Base-by-base conservation (phyloP, 2,113 vertebrate species). In the Sinocyclocheilus anshuiensis region DNA sequence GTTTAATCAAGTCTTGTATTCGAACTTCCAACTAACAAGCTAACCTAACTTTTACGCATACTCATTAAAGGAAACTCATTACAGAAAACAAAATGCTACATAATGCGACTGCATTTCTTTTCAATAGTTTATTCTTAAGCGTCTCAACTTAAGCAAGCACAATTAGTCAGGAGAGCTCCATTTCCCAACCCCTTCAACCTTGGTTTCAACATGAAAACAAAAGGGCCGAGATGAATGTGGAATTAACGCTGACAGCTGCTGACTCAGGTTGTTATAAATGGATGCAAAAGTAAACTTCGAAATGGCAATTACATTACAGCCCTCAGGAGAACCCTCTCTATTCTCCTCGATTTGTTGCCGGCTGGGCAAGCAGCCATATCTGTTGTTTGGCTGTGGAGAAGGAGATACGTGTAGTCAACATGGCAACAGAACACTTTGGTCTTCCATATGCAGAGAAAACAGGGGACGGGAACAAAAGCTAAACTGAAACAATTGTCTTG, bases 171-270 rank as follows among this genome's bases (percentile, higher is more conserved):
- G 16, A 39, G 26, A 50, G 15, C 29, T 50, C 22, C 39, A 57
- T 75, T 59, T 77, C 3, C 45, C 15, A 65, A 29, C 50, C 48
- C 55, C 39, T 83, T 55, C 74, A 85, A 75, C 82, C 84, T 42
- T 39, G n/a, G 61, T 83, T 78, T 42, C 36, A 53, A n/a, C 48
- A 78, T 57, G n/a, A 63, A 89, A 82, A 84, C 84, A 78, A 72
- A 84, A 61, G 45, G 59, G 33, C 57, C 15, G 53, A 86, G 75
- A 45, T 63, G 83, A 74, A 86, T 81, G 57, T 77, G 55, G 26
- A 89, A 87, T 88, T 78, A 86, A 61, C 48, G 12, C 53, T 86
- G 85, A 89, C 89, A 91, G 85, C 78, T 88, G 89, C 87, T 89
- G 83, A 88, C 69, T 86, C 83, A 86, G 83, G 74, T 84, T 85